Evolutionary conservation across 1,140 invertebrate species (phyloP).

Genomic region (Drosophila willistoni): DNA sequence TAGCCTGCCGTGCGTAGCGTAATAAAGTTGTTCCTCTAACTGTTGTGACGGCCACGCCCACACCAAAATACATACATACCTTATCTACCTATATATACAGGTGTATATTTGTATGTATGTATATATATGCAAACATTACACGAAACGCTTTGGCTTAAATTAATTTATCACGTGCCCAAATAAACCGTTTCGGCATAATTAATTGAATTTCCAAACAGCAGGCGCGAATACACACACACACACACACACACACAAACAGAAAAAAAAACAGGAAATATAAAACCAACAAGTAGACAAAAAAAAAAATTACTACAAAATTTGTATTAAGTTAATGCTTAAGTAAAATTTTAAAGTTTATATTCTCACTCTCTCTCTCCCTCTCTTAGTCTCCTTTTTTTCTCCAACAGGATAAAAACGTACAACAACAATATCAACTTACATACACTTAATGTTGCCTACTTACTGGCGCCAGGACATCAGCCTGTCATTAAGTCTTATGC

Average conservation of each 20-base stretch:
- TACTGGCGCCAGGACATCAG: conserved; percentile 15
- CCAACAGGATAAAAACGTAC: conserved; percentile 5
- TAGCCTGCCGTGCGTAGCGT: conserved; percentile 53
- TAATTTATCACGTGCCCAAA: conserved; percentile 78
- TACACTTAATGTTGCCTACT: conserved; percentile 46
- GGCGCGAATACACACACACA: not conserved
- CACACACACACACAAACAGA: not conserved
- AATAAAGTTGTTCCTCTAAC: conserved; percentile 58
- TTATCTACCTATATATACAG: not conserved
- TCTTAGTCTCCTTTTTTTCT: not conserved
- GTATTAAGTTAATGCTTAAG: conserved; percentile 19
- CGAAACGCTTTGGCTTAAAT: conserved; percentile 67
- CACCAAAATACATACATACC: conserved; percentile 8
- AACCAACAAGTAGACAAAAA: not conserved
- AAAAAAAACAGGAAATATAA: not conserved
- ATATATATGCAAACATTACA: conserved; percentile 61
- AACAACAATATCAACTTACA: conserved; percentile 44
- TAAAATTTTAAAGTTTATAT: conserved; percentile 39
- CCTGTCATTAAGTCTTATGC: conserved; percentile 24
- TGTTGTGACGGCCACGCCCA: conserved; percentile 51
- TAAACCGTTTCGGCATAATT: conserved; percentile 62
- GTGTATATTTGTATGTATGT: conserved; percentile 7
- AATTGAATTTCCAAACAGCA: conserved; percentile 62
- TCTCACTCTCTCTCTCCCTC: not conserved
- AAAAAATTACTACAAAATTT: not conserved